Conservation (phyloP, 2,113 vertebrate species). For the Ictidomys tridecemlineatus region DNA sequence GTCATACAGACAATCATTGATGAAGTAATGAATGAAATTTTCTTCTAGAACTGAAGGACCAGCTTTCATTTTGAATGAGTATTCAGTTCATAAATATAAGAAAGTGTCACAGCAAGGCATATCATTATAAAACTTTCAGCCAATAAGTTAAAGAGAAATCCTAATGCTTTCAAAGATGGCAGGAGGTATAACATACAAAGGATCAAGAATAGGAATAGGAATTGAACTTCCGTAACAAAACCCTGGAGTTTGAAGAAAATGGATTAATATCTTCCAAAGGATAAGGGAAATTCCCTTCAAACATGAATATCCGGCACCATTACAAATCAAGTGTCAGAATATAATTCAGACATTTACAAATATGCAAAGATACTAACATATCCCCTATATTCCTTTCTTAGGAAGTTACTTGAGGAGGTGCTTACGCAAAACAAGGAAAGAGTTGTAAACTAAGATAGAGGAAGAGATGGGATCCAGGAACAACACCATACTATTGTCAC, state of each 20-base stretch:
- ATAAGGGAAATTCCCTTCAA: constrained; percentile 26
- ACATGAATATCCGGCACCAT: constrained; percentile 30
- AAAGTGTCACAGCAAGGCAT: background rate
- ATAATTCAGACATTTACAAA: constrained; percentile 43
- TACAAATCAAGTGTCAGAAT: constrained; percentile 18
- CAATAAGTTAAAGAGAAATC: constrained; percentile 6
- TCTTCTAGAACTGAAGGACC: background rate
- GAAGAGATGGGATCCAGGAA: background rate
- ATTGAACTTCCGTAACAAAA: constrained; percentile 1
- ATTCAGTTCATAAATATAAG: background rate
- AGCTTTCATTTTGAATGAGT: constrained; percentile 39
- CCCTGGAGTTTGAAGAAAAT: background rate
- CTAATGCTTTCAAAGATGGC: background rate
- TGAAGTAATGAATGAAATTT: constrained; percentile 27
- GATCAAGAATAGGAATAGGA: background rate
- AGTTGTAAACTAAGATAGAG: background rate
- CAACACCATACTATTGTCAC: background rate
- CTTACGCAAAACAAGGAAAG: constrained; percentile 29
- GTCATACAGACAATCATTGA: background rate
- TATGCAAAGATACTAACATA: constrained; percentile 15
- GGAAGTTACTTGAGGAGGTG: constrained; percentile 29
- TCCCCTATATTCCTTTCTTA: background rate
- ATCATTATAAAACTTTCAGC: constrained; percentile 27
- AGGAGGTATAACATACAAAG: background rate
- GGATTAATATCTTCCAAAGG: background rate